A percentile compares a stretch with the other conserved stretches of the same genome.
These are phyloP conservation scores for Butorides virescens DNA, from an alignment of 2,113 vertebrate genomes.

Conservation along the genomic window DNA sequence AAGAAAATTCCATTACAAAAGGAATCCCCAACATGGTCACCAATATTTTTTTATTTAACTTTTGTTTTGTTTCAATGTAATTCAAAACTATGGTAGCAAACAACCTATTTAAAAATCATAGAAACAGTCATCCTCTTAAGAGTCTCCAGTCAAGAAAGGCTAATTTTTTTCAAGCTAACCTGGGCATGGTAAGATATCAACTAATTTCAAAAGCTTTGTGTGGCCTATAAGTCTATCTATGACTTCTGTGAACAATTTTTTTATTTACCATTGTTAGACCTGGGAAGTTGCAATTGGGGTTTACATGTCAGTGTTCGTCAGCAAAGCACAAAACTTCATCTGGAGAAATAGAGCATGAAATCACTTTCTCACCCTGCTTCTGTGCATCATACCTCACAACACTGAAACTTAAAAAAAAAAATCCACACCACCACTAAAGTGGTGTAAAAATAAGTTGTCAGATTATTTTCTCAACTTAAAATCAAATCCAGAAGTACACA, in stretches of 20 bases:
- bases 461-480: slow-evolving; percentile 62
- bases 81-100: neutral
- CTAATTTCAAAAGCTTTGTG: neutral
- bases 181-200: neutral
- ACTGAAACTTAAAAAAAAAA: slow-evolving; percentile 3
- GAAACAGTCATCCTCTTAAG: neutral
- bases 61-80: neutral
- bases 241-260: neutral
- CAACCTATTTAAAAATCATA: neutral
- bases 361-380: slow-evolving; percentile 61
- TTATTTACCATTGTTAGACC: slow-evolving; percentile 26
- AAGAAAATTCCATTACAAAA: neutral
- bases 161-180: neutral
- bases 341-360: slow-evolving; percentile 70
- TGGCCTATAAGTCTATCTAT: neutral
- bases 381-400: slow-evolving; percentile 58
- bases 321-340: slow-evolving; percentile 57
- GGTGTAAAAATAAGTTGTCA: slow-evolving; percentile 60
- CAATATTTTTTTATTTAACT: neutral
- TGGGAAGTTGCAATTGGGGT: slow-evolving; percentile 2
- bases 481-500: slow-evolving; percentile 15
- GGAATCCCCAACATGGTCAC: neutral
- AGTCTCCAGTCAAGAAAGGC: neutral
- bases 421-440: slow-evolving; percentile 40
- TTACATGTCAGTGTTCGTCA: slow-evolving; percentile 28